phyloP scores from a whole-genome alignment of 2,797 vertebrate genomes.

The Pseudochirops corinnae region DNA sequence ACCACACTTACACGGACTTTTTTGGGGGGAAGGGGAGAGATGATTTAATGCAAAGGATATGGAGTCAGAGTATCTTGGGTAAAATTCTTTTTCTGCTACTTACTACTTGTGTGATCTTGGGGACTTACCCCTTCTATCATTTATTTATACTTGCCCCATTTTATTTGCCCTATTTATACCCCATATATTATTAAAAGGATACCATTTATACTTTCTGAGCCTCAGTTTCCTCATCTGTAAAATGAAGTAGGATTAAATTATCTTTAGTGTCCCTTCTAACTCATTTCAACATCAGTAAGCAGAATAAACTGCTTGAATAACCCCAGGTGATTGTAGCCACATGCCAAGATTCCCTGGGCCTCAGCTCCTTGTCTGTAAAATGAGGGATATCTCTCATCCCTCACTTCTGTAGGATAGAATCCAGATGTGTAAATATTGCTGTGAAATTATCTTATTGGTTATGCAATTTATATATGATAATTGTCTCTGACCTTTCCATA shows the following conservation, averaged over 20 bases:
- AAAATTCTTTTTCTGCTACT: neutral
- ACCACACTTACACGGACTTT: neutral
- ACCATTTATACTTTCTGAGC: neutral
- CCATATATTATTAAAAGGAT: too few species aligned
- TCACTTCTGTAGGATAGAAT: neutral
- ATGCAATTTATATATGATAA: neutral
- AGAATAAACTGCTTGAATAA: too few species aligned
- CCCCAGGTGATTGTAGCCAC: too few species aligned
- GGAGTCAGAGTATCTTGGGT: neutral
- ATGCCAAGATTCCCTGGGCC: too few species aligned
- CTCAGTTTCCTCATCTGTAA: slow-evolving; percentile 5
- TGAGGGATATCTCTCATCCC: too few species aligned
- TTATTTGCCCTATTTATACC: too few species aligned
- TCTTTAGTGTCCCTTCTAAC: neutral
- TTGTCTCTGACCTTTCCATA: neutral
- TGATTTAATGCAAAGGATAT: slow-evolving; percentile 1
- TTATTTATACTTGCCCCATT: too few species aligned
- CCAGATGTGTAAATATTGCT: neutral
- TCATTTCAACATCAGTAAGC: neutral
- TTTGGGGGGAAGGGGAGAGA: neutral
- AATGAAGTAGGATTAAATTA: neutral
- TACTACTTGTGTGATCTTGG: neutral
- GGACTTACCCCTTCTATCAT: neutral
- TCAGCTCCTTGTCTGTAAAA: too few species aligned
- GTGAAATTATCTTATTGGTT: neutral